Evolutionary conservation across 2,888 invertebrate genomes (phyloP), one percentile per base, ranked within the genome.

Genomic region (Heliconius ismenius): DNA sequence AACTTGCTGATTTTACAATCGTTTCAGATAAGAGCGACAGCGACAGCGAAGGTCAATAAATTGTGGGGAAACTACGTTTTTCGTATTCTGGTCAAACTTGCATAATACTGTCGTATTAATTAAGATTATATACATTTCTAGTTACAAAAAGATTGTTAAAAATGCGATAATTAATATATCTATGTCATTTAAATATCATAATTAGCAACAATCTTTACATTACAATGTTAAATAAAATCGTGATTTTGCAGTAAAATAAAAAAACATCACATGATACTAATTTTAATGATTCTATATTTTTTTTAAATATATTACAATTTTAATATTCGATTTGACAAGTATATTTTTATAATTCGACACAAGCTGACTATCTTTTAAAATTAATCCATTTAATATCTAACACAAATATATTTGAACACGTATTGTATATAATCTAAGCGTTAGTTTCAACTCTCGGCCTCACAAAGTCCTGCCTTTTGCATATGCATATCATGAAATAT

Each of bases 21-120:
- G 32, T 81, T 81, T 76, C 96, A 98, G 98, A 98, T 95, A 98
- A 98, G 95, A 98, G 97, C 95, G 98, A 98, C 96, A 98, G 97
- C 95, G 98, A 98, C 95, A 98, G 98, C 94, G 98, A 98, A 95
- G 98, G 97, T 95, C 98, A 98, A 95, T 98, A 96, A 96, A 87
- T 83, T 84, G 26, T 83, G 80, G 82, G 82, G 84, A 87, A 86
- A 89, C 89, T 89, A 88, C 89, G 89, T 89, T 88, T 65, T 88
- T 89, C 91, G 89, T 90, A 93, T 94, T 94, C 94, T 94, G 94
- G 94, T 94, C 94, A 94, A 93, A 90, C 89, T 92, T 91, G 91
- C 90, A 89, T 93, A 91, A 92, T 92, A 90, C 89, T 84, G 83
- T 87, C 87, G 86, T 88, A 90, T 67, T 67, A 43, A 18, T 39